Evolutionary conservation across 2,113 vertebrate genomes (phyloP).

Genomic region (Corvus moneduloides): DNA sequence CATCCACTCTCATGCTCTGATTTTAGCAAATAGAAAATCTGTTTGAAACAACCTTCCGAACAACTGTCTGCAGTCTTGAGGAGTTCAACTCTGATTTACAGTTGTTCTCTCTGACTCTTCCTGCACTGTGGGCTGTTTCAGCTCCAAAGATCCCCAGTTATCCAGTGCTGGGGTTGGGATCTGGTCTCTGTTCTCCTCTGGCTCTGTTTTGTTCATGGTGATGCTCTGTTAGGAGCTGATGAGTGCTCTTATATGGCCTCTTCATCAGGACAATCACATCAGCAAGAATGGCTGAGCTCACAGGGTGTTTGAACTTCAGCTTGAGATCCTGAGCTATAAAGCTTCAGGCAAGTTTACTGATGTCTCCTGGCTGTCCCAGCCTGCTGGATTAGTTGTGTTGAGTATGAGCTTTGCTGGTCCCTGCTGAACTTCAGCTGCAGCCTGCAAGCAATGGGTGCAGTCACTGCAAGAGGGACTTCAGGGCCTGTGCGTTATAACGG

Average conservation of each 20-base stretch:
- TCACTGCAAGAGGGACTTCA: background rate
- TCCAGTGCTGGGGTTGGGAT: background rate
- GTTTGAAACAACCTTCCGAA: background rate
- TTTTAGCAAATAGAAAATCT: background rate
- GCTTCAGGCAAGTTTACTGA: background rate
- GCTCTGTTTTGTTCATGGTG: background rate
- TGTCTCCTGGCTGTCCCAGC: background rate
- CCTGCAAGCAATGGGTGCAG: background rate
- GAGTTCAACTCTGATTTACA: background rate
- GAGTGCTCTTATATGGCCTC: background rate
- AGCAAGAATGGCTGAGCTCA: background rate
- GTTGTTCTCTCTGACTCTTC: background rate
- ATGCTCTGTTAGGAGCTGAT: background rate
- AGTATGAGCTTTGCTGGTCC: background rate
- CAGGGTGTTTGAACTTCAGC: background rate
- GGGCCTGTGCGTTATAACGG: accelerated
- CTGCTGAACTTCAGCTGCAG: background rate
- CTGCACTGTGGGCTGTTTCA: background rate
- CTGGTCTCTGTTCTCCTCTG: background rate
- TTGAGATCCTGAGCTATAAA: background rate
- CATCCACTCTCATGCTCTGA: background rate
- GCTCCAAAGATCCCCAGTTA: background rate
- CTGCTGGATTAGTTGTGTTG: background rate
- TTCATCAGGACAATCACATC: background rate
- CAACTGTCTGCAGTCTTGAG: background rate